Evolutionary conservation across 2,888 invertebrate genomes (phyloP).

Genomic region (Pemphredon lugubris): DNA sequence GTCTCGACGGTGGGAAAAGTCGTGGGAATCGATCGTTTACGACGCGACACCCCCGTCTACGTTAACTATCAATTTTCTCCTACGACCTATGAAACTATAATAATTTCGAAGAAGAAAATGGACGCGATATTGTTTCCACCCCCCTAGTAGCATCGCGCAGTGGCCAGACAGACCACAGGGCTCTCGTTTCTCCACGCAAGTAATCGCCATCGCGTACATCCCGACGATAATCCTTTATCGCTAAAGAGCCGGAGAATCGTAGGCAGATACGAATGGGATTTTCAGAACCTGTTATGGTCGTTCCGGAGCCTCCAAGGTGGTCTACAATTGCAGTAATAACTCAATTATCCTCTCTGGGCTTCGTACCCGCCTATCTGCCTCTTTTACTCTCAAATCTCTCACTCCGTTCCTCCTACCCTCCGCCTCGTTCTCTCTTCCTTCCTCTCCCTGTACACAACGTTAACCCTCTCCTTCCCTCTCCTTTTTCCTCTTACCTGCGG

Average conservation of each 20-base stretch:
- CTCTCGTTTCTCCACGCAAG: constrained; percentile 43
- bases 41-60: too few relatives aligned
- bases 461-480: constrained; percentile 38
- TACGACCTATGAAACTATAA: too few relatives aligned
- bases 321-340: constrained; percentile 82
- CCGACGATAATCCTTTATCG: constrained; percentile 76
- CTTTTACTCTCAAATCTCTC: constrained; percentile 80
- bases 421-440: constrained; percentile 20
- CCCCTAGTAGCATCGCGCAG: constrained; percentile 2
- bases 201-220: constrained; percentile 54
- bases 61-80: too few relatives aligned
- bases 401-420: constrained; percentile 70
- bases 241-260: constrained; percentile 76
- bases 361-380: constrained; percentile 80
- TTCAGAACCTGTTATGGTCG: constrained; percentile 80
- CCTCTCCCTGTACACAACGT: constrained; percentile 15
- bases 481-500: constrained; percentile 36
- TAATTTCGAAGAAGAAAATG: too few relatives aligned
- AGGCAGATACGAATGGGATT: constrained; percentile 77
- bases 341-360: constrained; percentile 81
- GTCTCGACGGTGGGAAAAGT: too few relatives aligned
- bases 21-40: too few relatives aligned
- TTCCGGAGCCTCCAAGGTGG: constrained; percentile 80
- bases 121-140: too few relatives aligned
- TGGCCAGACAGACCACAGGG: constrained; percentile 9